phyloP scores from a whole-genome alignment of 1,140 invertebrate genomes.

The Anoplophora glabripennis region DNA sequence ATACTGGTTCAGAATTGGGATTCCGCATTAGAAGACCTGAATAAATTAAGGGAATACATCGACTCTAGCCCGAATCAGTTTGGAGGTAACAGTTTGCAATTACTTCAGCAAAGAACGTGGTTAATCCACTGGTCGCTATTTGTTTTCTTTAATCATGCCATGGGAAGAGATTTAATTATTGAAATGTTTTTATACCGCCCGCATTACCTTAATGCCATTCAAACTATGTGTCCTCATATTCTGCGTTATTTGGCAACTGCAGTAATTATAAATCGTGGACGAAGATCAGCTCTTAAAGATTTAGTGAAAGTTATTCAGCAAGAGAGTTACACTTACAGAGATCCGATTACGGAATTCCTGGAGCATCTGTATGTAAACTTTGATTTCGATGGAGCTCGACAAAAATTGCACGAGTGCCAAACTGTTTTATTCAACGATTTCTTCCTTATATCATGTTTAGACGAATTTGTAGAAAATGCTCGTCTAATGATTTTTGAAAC shows the following conservation, averaged over 20 bases:
- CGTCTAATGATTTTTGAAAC: constrained; percentile 99
- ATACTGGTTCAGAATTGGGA: constrained; percentile 98
- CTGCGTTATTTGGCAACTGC: constrained; percentile 96
- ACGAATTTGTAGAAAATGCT: constrained; percentile 98
- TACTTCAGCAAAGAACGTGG: constrained; percentile 98
- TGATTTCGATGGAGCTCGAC: constrained; percentile 97
- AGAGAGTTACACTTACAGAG: constrained; percentile 96
- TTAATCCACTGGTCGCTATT: constrained; percentile 99
- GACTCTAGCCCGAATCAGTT: constrained; percentile 80
- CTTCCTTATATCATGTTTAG: constrained; percentile 93
- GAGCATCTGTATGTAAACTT: constrained; percentile 99
- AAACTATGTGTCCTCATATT: constrained; percentile 99
- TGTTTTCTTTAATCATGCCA: constrained; percentile 98
- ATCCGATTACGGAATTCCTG: constrained; percentile 99
- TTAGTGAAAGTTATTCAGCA: constrained; percentile 99
- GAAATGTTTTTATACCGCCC: constrained; percentile 98
- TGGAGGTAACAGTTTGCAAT: constrained; percentile 68
- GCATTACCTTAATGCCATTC: constrained; percentile 96
- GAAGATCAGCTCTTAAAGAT: constrained; percentile 92
- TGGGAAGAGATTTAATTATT: constrained; percentile 94
- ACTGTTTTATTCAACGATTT: constrained; percentile 92
- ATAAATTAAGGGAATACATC: constrained; percentile 92
- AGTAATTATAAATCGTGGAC: constrained; percentile 92
- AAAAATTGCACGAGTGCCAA: constrained; percentile 96
- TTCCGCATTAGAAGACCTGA: constrained; percentile 93